These are phyloP conservation scores for Trogon surrucura DNA, from an alignment of 2,113 vertebrate genomes.

Conservation along the genomic window DNA sequence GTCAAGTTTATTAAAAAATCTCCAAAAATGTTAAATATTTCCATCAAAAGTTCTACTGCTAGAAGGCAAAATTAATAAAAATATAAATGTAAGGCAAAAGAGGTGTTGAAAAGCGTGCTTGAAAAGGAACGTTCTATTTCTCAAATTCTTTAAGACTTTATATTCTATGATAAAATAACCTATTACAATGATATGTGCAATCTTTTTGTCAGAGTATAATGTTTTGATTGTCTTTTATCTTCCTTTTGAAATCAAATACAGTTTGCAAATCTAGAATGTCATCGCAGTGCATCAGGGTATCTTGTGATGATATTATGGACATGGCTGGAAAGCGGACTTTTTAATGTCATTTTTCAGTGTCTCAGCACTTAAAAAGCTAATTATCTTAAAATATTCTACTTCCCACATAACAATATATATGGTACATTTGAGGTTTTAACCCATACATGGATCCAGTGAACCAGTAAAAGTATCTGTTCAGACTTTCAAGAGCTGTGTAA, in stretches of 20 bases:
- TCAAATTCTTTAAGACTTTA: neutral
- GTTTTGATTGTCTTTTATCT: neutral
- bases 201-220: neutral
- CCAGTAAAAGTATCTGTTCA: neutral
- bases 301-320: neutral
- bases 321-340: neutral
- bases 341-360: neutral
- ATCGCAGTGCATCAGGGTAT: neutral
- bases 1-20: neutral
- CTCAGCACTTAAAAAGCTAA: neutral
- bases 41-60: neutral
- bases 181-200: neutral
- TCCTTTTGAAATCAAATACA: neutral
- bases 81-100: neutral
- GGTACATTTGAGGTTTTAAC: neutral
- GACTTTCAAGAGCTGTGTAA: neutral
- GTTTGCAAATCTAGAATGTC: neutral
- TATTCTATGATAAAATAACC: neutral
- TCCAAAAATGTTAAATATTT: neutral
- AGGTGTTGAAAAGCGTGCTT: neutral
- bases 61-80: neutral
- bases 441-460: neutral
- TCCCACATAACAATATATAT: neutral
- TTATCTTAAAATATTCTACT: neutral
- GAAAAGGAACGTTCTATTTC: neutral